Base-by-base conservation (phyloP, 37 sponge, comb jelly and placozoan genomes). In the Lycopodina hypogea region DNA sequence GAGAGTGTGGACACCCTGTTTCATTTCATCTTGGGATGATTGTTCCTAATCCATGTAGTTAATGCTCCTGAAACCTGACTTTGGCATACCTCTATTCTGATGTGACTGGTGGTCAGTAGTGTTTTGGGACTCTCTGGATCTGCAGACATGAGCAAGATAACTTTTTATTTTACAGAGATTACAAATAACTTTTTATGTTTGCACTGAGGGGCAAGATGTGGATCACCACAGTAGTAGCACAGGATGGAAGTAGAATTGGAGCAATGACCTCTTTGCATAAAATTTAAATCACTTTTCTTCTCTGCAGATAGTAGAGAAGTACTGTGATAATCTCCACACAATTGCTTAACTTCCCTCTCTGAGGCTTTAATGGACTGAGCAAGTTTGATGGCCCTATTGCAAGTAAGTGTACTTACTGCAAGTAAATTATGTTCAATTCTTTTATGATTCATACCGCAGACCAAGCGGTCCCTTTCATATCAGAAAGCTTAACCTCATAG, bases 381-480 rank as follows among this genome's bases (percentile, higher is more conserved):
- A 17, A 81, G 42, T 24, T n/a, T 42, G 33, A 42, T 59, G 32
- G 81, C 81, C 21, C 36, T 8, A 2, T 58, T 45, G 42, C 59
- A 81, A 7, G 81, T 81, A 11, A 81, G 42, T 9, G 34, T 60
- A 14, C 23, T 24, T 32, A 69, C 80, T 1, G 60, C 72, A 7
- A 81, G 62, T 19, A 81, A 39, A 42, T 29, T 81, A 18, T 30
- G 59, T 42, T 70, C 60, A n/a, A 58, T 71, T 6, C 62, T 45
- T 36, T 22, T 37, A 59, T 81, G 60, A 15, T 58, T 60, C 1
- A 81, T 30, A 18, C 80, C 69, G 36, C 79, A 79, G 12, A 80
- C 80, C 3, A 69, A 40, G 17, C 80, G 57, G 61, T 80, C 80
- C 60, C 80, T 53, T 26, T 39, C 80, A 80, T 80, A 0, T 80